Evolutionary conservation across 2,888 invertebrate species (phyloP).

Genomic region (Heliconius ismenius): DNA sequence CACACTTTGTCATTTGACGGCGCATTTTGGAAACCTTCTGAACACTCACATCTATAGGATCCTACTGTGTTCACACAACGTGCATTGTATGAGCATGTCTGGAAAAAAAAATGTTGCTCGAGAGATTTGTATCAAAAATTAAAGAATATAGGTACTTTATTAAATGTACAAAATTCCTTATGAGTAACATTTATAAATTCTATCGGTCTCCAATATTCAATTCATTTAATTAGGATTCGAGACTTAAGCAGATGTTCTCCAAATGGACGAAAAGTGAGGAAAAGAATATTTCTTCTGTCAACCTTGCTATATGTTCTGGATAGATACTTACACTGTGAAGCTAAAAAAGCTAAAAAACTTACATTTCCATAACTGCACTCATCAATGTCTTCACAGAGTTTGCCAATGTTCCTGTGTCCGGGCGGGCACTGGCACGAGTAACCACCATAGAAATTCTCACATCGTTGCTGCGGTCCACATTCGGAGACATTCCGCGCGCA

Average conservation of each 20-base stretch:
- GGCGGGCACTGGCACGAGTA: constrained; percentile 90
- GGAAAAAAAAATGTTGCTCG: constrained; percentile 38
- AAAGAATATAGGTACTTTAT: no score
- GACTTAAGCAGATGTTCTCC: not conserved
- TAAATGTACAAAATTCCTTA: no score
- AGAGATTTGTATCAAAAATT: no score
- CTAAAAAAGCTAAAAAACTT: constrained; percentile 46
- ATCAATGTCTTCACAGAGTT: constrained; percentile 91
- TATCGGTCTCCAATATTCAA: no score
- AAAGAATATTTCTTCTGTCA: no score
- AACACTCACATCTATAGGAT: constrained; percentile 74
- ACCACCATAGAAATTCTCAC: constrained; percentile 91
- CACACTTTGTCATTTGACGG: constrained; percentile 78
- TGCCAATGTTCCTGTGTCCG: constrained; percentile 83
- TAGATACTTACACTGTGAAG: no score
- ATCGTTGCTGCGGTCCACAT: constrained; percentile 89
- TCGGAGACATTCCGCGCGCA: constrained; percentile 88
- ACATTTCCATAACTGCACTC: constrained; percentile 85
- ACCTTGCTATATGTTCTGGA: no score
- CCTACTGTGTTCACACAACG: constrained; percentile 75
- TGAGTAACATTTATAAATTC: no score
- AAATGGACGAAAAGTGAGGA: no score
- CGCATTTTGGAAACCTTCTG: constrained; percentile 70
- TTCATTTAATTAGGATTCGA: no score
- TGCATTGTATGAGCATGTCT: constrained; percentile 73